Percentiles rank a stretch among this genome's conserved stretches.
phyloP scores from a whole-genome alignment of 2,113 vertebrate genomes.

The Tauraco erythrolophus region DNA sequence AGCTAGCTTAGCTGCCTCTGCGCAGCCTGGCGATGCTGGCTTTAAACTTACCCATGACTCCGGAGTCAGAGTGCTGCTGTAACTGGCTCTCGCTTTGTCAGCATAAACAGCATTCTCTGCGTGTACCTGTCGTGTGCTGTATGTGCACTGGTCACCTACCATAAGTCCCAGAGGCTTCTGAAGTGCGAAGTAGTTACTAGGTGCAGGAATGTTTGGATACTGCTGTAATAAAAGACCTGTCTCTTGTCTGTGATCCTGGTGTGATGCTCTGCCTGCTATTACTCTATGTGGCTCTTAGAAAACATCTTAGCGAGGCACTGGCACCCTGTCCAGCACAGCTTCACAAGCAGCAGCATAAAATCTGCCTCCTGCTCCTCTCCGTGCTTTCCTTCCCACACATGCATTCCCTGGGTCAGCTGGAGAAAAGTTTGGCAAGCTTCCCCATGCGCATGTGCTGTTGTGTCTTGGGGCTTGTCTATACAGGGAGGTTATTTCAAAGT shows the following conservation, averaged over 20 bases:
- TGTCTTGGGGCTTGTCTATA: neutral
- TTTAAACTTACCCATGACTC: neutral
- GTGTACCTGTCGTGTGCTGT: neutral
- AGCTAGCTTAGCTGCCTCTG: neutral
- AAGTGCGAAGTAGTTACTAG: neutral
- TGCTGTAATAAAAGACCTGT: neutral
- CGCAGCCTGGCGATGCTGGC: accelerated
- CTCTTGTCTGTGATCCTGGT: neutral
- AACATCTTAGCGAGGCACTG: neutral
- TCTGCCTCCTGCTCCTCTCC: neutral
- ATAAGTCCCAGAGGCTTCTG: neutral
- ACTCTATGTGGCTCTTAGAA: neutral
- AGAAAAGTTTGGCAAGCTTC: neutral
- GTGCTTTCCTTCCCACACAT: neutral
- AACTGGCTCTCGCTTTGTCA: neutral
- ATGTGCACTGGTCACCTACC: neutral
- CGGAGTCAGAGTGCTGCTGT: neutral
- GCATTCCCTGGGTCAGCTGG: neutral
- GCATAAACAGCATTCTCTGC: neutral
- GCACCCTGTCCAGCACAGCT: neutral
- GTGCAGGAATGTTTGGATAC: neutral
- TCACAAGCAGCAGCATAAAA: neutral
- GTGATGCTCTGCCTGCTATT: neutral
- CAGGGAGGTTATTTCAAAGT: neutral
- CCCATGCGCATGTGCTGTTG: neutral